phyloP scores from a whole-genome alignment of 1,140 invertebrate species.

The Patella vulgata region DNA sequence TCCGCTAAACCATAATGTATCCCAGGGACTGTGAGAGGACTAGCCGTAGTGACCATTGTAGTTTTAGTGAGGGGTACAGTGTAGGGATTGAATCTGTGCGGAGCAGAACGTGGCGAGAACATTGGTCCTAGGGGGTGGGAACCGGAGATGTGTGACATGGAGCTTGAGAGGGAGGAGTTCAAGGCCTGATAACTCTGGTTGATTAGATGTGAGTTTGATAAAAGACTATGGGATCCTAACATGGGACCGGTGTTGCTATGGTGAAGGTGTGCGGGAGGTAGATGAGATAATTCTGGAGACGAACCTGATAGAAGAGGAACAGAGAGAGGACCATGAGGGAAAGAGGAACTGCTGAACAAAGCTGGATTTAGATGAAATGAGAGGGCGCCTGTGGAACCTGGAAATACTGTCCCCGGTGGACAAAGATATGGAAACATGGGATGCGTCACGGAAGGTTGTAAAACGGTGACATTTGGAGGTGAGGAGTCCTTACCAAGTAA shows the following conservation, averaged over 20 bases:
- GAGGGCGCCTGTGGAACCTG: background rate
- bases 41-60: conserved; percentile 46
- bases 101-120: conserved; percentile 47
- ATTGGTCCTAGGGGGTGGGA: conserved; percentile 19
- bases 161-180: background rate
- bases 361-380: conserved; percentile 8
- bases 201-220: background rate
- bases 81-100: conserved; percentile 86
- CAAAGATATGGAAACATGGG: conserved; percentile 47
- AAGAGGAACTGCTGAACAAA: conserved; percentile 1
- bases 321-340: background rate
- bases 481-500: background rate
- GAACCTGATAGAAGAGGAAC: background rate
- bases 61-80: conserved; percentile 73
- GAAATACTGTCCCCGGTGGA: conserved; percentile 22
- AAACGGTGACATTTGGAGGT: conserved; percentile 43
- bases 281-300: background rate
- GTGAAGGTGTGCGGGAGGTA: background rate
- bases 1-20: background rate
- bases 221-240: conserved; percentile 1
- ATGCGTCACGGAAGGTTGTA: conserved; percentile 37
- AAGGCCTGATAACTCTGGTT: background rate
- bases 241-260: background rate
- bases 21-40: conserved; percentile 15
- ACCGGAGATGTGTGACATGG: background rate